Evolutionary conservation across 2,888 invertebrate species (phyloP), one percentile per base, ranked within the genome.

Genomic region (Trachelus troglodyta): DNA sequence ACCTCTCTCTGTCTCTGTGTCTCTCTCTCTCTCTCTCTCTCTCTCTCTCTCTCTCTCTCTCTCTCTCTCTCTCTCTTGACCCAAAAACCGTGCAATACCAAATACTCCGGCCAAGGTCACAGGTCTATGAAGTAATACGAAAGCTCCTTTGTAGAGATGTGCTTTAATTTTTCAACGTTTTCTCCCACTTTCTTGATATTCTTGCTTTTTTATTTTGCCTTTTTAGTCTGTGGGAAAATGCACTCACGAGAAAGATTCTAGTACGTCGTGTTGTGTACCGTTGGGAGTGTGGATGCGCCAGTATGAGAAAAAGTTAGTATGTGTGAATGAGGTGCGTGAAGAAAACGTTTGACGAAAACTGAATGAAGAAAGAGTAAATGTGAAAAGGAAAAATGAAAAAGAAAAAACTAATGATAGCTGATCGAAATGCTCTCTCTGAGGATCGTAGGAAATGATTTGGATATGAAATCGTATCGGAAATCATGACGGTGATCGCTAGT

Each of bases 51-150:
- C 33, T 33, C 34, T 9, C 34, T 0, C 34, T 9, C 34, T 9
- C 34, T 34, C 34, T 9, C 9, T 1, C 34, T 34, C 12, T 12
- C 12, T 35, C 12, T 12, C 73, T 37, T 12, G 23, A 4, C 11
- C 4, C 73, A 9, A 31, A 37, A 56, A 56, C 56, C 56, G 56
- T 56, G 78, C 78, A 78, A 78, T 78, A 78, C 78, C 78, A 78
- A 78, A 78, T 78, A 78, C 77, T 75, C 77, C 74, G 56, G 6
- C 56, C 56, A 23, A 56, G 23, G 23, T 56, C 56, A 23, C 23
- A 23, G 56, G 56, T 56, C 56, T 9, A 56, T 23, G 23, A 23
- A 56, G 56, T 56, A 56, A 56, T 56, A 56, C 56, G 23, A 56
- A 56, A 56, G 23, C 23, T 56, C 23, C 23, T 56, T 23, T 23